Conservation (phyloP, 1,140 invertebrate species). For the Tyrophagus putrescentiae region DNA sequence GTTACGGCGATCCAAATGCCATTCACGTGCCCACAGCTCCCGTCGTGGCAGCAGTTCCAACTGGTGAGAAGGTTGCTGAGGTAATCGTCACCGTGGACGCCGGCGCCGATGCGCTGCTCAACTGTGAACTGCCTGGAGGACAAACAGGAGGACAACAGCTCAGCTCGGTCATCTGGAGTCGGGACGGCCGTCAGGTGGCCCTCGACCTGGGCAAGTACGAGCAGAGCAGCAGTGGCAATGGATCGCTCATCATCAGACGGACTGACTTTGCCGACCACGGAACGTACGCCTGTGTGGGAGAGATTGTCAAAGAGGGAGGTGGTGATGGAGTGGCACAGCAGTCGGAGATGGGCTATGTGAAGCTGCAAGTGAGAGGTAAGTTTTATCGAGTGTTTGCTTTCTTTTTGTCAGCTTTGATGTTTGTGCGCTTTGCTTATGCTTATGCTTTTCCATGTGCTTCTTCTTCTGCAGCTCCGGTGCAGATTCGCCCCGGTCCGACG, state of each 20-base stretch:
- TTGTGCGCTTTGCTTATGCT: neutral
- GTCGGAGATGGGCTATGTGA: neutral
- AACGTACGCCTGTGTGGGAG: slow-evolving; percentile 48
- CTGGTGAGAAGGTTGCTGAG: neutral
- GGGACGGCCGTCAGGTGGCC: slow-evolving; percentile 8
- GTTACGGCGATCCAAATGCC: neutral
- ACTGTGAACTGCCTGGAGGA: no score
- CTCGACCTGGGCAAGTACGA: slow-evolving; percentile 45
- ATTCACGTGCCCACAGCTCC: no score
- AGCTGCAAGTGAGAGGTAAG: slow-evolving; percentile 1
- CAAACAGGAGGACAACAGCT: neutral
- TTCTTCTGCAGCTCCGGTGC: slow-evolving; percentile 15
- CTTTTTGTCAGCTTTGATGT: neutral
- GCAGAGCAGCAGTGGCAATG: slow-evolving; percentile 51
- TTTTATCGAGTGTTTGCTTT: neutral
- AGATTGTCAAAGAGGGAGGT: slow-evolving; percentile 58
- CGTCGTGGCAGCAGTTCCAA: neutral
- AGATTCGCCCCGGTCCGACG: slow-evolving; percentile 29
- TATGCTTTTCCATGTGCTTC: no score
- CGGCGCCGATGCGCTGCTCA: no score
- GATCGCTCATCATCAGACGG: slow-evolving; percentile 47
- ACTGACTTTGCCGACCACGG: slow-evolving; percentile 52
- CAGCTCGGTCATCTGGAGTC: slow-evolving; percentile 1
- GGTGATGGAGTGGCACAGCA: slow-evolving; percentile 40
- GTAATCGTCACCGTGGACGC: neutral